Base-by-base conservation (phyloP, 2,888 invertebrate species). In the Morinoia aosen region DNA sequence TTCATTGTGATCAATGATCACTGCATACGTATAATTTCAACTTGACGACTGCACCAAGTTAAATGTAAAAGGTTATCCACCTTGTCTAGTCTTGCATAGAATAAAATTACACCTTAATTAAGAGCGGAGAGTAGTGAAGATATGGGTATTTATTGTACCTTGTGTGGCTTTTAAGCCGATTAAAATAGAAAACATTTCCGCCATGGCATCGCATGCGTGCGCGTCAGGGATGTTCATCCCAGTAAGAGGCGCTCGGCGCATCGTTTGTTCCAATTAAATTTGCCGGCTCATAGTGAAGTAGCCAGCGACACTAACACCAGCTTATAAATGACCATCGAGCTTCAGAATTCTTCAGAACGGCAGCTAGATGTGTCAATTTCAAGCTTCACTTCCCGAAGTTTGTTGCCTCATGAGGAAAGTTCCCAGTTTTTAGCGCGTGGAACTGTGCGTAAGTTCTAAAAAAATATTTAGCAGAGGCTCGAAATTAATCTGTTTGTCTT, bases 231-330 rank as follows among this genome's bases (percentile, higher is more conserved):
- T 76, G 40, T 90, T 90, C 90, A 90, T 90, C 90, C 40, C 90
- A 40, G 90, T 90, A 48, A 90, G 48, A 48, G 90, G 40, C 90
- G 40, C 90, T 90, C 40, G 39, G 88, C 88, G 88, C 88, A 88
- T 88, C 88, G 90, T 90, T 90, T 90, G 90, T 39, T 48, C 16
- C 90, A 90, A 90, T 90, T 90, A 90, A 90, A 48, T 90, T 90
- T 48, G 76, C 25, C 25, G 76, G 76, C 33, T 33, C 25, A 33
- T 76, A 33, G 76, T 76, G 76, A 76, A 76, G 76, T 76, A 76
- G 25, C 76, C 19, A 76, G 76, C 76, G 76, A 76, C 76, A 33
- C 76, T 76, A 76, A 76, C 76, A 76, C 25, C 76, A 16, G 76
- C 76, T 76, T 76, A 76, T 76, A 76, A 76, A 76, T 76, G 76